phyloP scores from a whole-genome alignment of 2,888 invertebrate genomes.

The Sminthurinus aureus region DNA sequence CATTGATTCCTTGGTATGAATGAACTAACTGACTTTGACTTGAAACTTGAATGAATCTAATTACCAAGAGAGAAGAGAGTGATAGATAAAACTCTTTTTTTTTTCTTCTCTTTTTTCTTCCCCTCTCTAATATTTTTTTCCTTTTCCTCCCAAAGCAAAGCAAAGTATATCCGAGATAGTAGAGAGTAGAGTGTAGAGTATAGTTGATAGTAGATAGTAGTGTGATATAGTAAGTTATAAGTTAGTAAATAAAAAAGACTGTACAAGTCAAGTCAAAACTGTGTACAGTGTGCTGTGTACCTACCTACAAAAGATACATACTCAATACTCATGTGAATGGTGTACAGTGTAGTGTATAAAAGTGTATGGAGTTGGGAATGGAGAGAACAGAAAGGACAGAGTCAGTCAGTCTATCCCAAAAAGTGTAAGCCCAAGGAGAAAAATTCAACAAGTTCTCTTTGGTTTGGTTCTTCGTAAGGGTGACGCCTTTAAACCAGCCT shows the following conservation, averaged over 20 bases:
- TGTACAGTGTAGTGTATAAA: too few species aligned
- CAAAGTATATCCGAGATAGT: too few species aligned
- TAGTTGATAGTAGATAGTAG: too few species aligned
- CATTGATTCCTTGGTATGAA: slow-evolving; percentile 44
- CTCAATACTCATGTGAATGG: too few species aligned
- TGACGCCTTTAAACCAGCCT: slow-evolving; percentile 38
- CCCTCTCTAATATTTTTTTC: slow-evolving; percentile 11
- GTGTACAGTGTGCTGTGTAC: too few species aligned
- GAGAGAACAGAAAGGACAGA: too few species aligned
- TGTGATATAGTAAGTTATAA: too few species aligned
- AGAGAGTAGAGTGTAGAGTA: too few species aligned
- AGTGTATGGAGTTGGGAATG: too few species aligned
- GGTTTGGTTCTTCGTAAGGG: not conserved
- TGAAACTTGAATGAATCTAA: slow-evolving; percentile 39
- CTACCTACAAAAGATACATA: not conserved
- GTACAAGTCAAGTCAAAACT: too few species aligned
- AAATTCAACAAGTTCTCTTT: not conserved
- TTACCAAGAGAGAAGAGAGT: slow-evolving; percentile 16
- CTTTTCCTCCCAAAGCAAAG: slow-evolving; percentile 17
- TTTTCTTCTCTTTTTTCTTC: slow-evolving; percentile 6
- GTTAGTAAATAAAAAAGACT: too few species aligned
- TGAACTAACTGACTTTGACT: slow-evolving; percentile 29
- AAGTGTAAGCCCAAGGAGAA: not conserved
- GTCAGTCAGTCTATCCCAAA: not conserved
- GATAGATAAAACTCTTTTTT: slow-evolving; percentile 22